Evolutionary conservation across 2,113 vertebrate genomes (phyloP), one percentile per base, ranked within the genome.

Genomic region (Guaruba guarouba): DNA sequence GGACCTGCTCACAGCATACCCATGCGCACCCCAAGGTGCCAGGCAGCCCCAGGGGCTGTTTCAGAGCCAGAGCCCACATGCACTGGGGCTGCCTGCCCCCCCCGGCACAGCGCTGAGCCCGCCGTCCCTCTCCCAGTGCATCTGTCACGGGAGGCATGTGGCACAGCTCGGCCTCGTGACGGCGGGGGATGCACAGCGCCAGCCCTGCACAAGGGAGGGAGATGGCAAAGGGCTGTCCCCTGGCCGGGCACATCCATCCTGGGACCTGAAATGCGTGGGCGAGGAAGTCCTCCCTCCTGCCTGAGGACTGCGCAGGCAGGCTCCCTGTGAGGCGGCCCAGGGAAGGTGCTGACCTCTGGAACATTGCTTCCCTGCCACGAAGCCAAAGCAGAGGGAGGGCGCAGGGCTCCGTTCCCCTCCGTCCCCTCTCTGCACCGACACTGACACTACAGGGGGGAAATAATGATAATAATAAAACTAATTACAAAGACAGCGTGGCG

Each of bases 81-180:
- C 5, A 4, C 55, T 3, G 3, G 59, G 55, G 49, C 76, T 49
- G 68, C 61, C n/a, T 0, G 46, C n/a, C 37, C 84, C 81, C 80
- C 92, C 39, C 11, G 7, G 22, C 4, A 1, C 49, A 4, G 85
- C 17, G 2, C 61, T 70, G 55, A 75, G 82, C 79, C 67, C 2
- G 9, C 83, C 3, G 3, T 84, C 84, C 81, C 84, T 91, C 76
- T 96, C 87, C 87, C 81, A 62, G 84, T 31, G 22, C 96, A 96
- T 95, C 95, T 94, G 95, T 91, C 62, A 4, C 84, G 78, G 92
- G 57, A 94, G 69, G 95, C 90, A 91, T 78, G 69, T 84, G 92
- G 93, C 92, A 89, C 73, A 67, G 90, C 93, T 75, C 7, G 35
- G 86, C 95, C 92, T 94, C 43, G 77, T 87, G 92, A 93, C 33